These are phyloP conservation scores for Drosophila repleta DNA, from an alignment of 1,140 invertebrate genomes.

Conservation along the genomic window DNA sequence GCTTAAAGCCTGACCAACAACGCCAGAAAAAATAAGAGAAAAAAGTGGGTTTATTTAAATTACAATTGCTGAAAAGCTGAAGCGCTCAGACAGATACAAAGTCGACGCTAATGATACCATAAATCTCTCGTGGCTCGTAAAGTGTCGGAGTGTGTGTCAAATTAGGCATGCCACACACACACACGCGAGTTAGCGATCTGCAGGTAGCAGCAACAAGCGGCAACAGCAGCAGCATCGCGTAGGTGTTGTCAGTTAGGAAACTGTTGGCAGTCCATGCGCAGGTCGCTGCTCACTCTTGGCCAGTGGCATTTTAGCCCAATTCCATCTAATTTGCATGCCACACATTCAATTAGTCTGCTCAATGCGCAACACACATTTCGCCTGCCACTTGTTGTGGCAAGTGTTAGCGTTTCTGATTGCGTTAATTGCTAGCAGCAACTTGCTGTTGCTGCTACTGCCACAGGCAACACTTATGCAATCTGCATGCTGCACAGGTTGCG, in stretches of 20 bases:
- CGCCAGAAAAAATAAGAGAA: neutral
- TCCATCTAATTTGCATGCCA: slow-evolving; percentile 40
- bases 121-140: slow-evolving; percentile 64
- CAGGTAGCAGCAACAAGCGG: slow-evolving; percentile 23
- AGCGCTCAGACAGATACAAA: slow-evolving; percentile 11
- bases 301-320: slow-evolving; percentile 40
- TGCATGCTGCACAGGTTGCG: neutral
- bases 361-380: slow-evolving; percentile 24
- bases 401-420: slow-evolving; percentile 24
- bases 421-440: slow-evolving; percentile 42
- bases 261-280: too few species aligned
- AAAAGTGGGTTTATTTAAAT: slow-evolving; percentile 64
- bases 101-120: slow-evolving; percentile 65
- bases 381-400: slow-evolving; percentile 6
- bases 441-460: slow-evolving; percentile 11
- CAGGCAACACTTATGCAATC: slow-evolving; percentile 21
- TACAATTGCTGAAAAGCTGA: slow-evolving; percentile 42
- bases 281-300: slow-evolving; percentile 17
- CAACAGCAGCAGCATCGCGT: neutral
- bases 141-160: slow-evolving; percentile 68
- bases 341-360: slow-evolving; percentile 41
- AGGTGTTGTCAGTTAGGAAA: slow-evolving; percentile 14
- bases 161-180: slow-evolving; percentile 48
- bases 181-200: slow-evolving; percentile 7
- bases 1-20: slow-evolving; percentile 30